Percentiles rank a stretch among this genome's conserved stretches.
Conservation (phyloP, 2,797 vertebrate species). For the Sus cebifrons region DNA sequence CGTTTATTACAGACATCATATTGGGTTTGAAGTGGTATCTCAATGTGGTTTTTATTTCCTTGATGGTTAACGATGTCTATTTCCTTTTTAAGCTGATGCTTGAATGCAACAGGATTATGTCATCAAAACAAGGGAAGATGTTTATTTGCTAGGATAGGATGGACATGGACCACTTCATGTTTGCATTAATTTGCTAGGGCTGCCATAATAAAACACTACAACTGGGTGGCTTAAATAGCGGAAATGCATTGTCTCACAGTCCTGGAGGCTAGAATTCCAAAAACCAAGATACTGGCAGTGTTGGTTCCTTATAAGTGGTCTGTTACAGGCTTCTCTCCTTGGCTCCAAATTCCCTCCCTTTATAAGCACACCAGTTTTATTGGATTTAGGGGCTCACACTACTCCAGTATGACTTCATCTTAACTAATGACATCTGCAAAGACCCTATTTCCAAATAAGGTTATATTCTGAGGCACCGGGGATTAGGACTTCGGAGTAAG, state of each 20-base stretch:
- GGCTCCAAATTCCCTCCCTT: neutral
- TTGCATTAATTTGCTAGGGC: neutral
- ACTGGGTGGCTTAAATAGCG: neutral
- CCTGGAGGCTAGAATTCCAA: neutral
- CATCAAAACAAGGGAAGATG: neutral
- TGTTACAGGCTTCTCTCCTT: neutral
- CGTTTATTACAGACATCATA: neutral
- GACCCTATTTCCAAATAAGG: neutral
- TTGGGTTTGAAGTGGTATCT: neutral
- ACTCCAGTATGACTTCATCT: neutral
- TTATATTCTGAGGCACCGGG: neutral
- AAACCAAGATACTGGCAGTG: neutral
- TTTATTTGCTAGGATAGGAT: neutral
- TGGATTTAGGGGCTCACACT: neutral
- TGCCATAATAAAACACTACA: neutral
- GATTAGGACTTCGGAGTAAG: neutral
- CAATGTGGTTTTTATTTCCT: neutral
- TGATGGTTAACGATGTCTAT: neutral
- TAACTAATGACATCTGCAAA: neutral
- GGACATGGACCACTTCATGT: neutral
- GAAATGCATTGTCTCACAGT: constrained; percentile 5
- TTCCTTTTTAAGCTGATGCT: constrained; percentile 9
- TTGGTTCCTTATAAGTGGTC: neutral
- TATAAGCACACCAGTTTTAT: neutral
- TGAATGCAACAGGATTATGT: neutral